These are phyloP conservation scores for Ceramica pisi DNA, from an alignment of 2,888 invertebrate genomes.

Conservation along the genomic window DNA sequence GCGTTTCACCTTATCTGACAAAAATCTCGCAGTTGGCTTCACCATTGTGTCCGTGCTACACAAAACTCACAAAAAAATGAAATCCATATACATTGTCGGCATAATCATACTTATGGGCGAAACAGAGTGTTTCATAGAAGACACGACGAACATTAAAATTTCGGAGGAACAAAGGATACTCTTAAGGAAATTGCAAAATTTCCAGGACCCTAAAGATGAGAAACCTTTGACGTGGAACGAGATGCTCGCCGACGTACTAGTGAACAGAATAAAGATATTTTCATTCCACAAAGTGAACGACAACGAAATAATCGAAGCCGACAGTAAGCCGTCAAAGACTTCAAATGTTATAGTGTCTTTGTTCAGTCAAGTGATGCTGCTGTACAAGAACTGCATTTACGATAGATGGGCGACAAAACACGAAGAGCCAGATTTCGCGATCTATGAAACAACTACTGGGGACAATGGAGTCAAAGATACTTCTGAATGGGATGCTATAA, in stretches of 20 bases:
- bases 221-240: constrained; percentile 83
- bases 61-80: constrained; percentile 79
- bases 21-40: constrained; percentile 80
- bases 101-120: constrained; percentile 76
- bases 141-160: constrained; percentile 68
- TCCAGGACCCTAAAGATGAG: constrained; percentile 72
- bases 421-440: constrained; percentile 48
- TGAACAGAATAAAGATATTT: constrained; percentile 81
- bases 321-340: constrained; percentile 44
- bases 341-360: constrained; percentile 68
- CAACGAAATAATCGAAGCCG: constrained; percentile 60
- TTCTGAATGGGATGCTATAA: constrained; percentile 68
- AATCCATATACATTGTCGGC: constrained; percentile 75
- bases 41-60: constrained; percentile 77
- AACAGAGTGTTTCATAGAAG: constrained; percentile 73
- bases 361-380: constrained; percentile 74
- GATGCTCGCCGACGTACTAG: constrained; percentile 82
- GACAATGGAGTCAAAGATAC: constrained; percentile 44
- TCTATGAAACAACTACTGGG: constrained; percentile 49
- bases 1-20: constrained; percentile 78
- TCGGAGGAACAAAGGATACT: constrained; percentile 76
- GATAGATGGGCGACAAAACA: constrained; percentile 67
- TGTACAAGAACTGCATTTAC: constrained; percentile 80
- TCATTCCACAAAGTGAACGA: constrained; percentile 70
- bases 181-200: constrained; percentile 83